A percentile compares a stretch with the other conserved stretches of the same genome.
Evolutionary conservation across 2,888 invertebrate genomes (phyloP).

Genomic region (Cephus pygmeus): DNA sequence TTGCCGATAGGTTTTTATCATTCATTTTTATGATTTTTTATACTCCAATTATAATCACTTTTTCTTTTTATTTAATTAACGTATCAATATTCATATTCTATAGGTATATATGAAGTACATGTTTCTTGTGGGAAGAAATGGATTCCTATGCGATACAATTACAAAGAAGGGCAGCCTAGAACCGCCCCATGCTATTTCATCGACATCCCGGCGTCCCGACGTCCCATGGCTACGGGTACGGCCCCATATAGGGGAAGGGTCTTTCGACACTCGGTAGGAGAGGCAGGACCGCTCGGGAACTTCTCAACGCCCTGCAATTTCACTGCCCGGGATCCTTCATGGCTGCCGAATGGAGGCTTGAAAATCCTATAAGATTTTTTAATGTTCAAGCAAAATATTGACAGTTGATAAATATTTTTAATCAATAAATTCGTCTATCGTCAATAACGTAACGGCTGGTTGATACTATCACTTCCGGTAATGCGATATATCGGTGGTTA

Average conservation of each 20-base stretch:
- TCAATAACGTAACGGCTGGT: background rate
- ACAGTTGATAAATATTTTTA: background rate
- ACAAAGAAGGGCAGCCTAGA: slow-evolving; percentile 41
- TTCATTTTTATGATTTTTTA: background rate
- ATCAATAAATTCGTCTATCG: background rate
- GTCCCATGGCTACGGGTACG: slow-evolving; percentile 23
- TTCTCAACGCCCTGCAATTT: slow-evolving; percentile 53
- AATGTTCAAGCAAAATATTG: background rate
- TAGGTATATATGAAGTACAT: background rate
- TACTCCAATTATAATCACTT: background rate
- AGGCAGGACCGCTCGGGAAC: slow-evolving; percentile 42
- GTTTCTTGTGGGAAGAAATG: background rate
- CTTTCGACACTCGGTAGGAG: slow-evolving; percentile 41
- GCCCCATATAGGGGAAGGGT: slow-evolving; percentile 46
- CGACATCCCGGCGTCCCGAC: slow-evolving; percentile 47
- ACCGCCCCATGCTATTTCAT: slow-evolving; percentile 55
- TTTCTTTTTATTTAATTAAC: background rate
- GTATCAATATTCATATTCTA: background rate
- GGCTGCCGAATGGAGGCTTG: slow-evolving; percentile 25
- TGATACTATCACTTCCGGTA: background rate
- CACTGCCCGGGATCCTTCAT: slow-evolving; percentile 30
- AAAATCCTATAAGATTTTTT: background rate
- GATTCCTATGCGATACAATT: slow-evolving; percentile 41
- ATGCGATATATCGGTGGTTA: background rate
- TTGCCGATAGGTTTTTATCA: background rate